Percentiles rank a stretch among this genome's conserved stretches.
Evolutionary conservation across 2,797 vertebrate genomes (phyloP).

Genomic region (Falco columbarius): DNA sequence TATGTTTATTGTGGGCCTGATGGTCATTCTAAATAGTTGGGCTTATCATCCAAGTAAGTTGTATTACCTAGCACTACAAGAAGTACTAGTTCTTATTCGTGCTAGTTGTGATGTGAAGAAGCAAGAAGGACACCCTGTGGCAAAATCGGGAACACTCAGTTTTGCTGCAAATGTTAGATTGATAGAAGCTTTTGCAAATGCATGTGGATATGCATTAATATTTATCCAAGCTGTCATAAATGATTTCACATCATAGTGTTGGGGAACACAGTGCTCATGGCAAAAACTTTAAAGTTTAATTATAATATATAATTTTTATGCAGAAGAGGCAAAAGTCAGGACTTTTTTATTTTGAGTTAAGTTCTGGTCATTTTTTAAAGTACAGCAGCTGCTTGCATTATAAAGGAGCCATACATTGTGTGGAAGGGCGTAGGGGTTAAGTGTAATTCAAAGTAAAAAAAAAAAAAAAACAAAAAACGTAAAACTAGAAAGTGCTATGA

Average conservation of each 20-base stretch:
- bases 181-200: constrained; percentile 93
- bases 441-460: constrained; percentile 27
- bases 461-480: constrained; percentile 12
- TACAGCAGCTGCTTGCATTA: constrained; percentile 74
- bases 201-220: constrained; percentile 96
- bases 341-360: constrained; percentile 92
- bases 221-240: constrained; percentile 99
- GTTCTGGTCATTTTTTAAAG: constrained; percentile 87
- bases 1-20: constrained; percentile 21
- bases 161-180: constrained; percentile 85
- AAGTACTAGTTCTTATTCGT: constrained; percentile 73
- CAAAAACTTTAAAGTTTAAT: constrained; percentile 98
- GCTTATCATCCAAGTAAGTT: constrained; percentile 74
- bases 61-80: constrained; percentile 75
- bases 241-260: constrained; percentile 95
- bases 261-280: constrained; percentile 91
- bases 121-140: constrained; percentile 98
- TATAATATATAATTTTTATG: constrained; percentile 98
- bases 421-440: constrained; percentile 54
- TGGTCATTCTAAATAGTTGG: constrained; percentile 59
- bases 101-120: constrained; percentile 85
- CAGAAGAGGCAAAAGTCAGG: constrained; percentile 93
- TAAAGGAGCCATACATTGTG: constrained; percentile 51
- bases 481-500: constrained; percentile 29
- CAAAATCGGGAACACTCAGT: constrained; percentile 86